These are phyloP conservation scores for Vannuccia rotundouncinata DNA, from an alignment of 2,888 invertebrate species.

Conservation along the genomic window DNA sequence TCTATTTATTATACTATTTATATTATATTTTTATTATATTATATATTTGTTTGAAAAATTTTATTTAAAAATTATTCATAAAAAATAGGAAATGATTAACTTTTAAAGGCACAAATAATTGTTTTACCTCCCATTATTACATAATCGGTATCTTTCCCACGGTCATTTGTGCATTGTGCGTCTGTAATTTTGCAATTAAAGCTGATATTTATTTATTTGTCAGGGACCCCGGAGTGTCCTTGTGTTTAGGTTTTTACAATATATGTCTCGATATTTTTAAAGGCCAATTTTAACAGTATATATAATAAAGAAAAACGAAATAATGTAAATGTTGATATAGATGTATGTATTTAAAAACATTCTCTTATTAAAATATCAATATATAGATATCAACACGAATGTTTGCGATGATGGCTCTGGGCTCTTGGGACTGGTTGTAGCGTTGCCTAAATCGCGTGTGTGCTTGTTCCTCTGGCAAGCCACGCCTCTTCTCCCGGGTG, in stretches of 20 bases:
- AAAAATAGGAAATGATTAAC: not conserved
- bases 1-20: not conserved
- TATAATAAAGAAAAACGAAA: not conserved
- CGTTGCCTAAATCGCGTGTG: conserved; percentile 1
- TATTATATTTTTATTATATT: too few species aligned
- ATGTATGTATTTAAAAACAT: not conserved
- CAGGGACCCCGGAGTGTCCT: too few species aligned
- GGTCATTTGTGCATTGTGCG: not conserved
- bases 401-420: not conserved
- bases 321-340: not conserved
- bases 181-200: too few species aligned
- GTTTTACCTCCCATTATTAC: not conserved
- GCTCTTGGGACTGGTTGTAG: conserved; percentile 8
- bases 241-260: too few species aligned
- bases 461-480: not conserved
- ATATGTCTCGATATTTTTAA: too few species aligned
- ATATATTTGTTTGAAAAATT: not conserved
- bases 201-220: too few species aligned
- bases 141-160: not conserved
- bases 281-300: too few species aligned
- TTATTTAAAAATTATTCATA: not conserved
- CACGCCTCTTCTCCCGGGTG: conserved; percentile 8
- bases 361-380: not conserved
- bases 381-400: not conserved
- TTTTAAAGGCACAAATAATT: not conserved